Percentiles rank a stretch among this genome's conserved stretches.
phyloP scores from a whole-genome alignment of 2,888 invertebrate species.

The Philaethria dido region DNA sequence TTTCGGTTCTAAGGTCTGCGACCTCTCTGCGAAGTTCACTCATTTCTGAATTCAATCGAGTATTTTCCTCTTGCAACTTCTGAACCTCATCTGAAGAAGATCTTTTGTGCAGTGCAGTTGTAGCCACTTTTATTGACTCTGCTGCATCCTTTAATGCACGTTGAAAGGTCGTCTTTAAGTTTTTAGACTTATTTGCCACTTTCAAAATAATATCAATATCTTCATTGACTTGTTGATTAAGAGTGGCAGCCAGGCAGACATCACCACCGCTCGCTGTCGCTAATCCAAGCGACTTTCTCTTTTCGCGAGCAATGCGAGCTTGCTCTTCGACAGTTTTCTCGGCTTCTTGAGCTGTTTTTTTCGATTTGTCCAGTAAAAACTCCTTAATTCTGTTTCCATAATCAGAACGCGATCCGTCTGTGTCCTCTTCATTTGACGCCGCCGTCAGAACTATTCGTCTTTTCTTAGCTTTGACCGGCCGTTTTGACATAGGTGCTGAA shows the following conservation, averaged over 20 bases:
- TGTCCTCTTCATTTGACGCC: neutral
- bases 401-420: neutral
- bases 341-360: neutral
- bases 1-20: neutral
- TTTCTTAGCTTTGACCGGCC: neutral
- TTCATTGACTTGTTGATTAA: conserved; percentile 11
- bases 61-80: conserved; percentile 6
- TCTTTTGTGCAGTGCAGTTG: neutral
- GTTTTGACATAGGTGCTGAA: neutral
- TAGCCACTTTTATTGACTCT: conserved; percentile 9
- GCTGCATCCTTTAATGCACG: conserved; percentile 25
- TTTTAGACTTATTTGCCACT: conserved; percentile 21
- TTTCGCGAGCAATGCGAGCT: neutral
- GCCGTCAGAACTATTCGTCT: neutral
- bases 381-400: neutral
- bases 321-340: neutral
- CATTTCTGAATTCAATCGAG: neutral
- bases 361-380: neutral
- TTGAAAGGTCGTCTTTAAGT: conserved; percentile 24
- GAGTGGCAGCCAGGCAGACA: conserved; percentile 1
- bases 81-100: conserved; percentile 17
- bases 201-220: conserved; percentile 20
- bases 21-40: neutral
- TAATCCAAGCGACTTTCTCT: neutral
- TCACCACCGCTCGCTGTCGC: neutral